Evolutionary conservation across 2,113 vertebrate species (phyloP).

Genomic region (Laticauda colubrina): DNA sequence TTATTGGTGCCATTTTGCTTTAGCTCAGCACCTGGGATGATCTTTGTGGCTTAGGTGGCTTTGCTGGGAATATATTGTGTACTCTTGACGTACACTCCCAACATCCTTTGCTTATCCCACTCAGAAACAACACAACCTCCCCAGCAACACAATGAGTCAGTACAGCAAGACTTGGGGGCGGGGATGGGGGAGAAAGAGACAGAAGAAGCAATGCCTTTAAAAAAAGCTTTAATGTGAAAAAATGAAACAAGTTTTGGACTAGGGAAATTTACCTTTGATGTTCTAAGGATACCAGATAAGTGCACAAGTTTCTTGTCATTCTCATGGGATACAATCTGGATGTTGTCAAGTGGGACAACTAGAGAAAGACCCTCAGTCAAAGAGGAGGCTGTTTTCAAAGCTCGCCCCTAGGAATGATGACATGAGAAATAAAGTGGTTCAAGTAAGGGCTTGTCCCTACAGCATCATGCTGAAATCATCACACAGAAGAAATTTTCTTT

Average conservation of each 20-base stretch:
- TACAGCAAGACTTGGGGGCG: neutral
- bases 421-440: conserved; percentile 6
- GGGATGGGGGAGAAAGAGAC: neutral
- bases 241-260: rapidly evolving
- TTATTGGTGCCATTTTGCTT: neutral
- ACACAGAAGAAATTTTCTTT: neutral
- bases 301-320: conserved; percentile 86
- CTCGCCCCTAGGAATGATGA: conserved; percentile 75
- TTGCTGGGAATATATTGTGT: neutral
- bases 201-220: neutral
- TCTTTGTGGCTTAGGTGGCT: neutral
- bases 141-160: neutral
- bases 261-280: conserved; percentile 76
- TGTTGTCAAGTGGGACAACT: conserved; percentile 75
- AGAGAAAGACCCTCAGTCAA: conserved; percentile 88
- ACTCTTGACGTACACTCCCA: neutral
- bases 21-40: neutral
- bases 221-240: neutral
- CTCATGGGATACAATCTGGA: conserved; percentile 71
- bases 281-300: conserved; percentile 78
- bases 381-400: conserved; percentile 78
- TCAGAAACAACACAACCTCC: neutral
- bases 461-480: neutral
- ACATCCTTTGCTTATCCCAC: neutral
- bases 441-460: neutral